A percentile compares a stretch with the other conserved stretches of the same genome.
Evolutionary conservation across 2,797 vertebrate genomes (phyloP).

Genomic region (Pseudochirops corinnae): DNA sequence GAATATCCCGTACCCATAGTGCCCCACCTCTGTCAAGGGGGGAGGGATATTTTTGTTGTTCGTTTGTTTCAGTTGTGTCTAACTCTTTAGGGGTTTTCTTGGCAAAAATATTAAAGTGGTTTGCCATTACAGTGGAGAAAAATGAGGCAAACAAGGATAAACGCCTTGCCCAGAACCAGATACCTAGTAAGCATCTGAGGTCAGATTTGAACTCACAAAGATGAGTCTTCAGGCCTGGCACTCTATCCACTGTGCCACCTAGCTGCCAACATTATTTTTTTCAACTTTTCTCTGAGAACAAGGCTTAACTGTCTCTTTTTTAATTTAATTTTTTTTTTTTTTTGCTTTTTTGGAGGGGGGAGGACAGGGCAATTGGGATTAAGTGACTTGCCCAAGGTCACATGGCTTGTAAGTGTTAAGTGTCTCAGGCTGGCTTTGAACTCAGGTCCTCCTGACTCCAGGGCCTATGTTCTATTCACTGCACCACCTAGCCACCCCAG

Average conservation of each 20-base stretch:
- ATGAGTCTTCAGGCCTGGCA: background rate
- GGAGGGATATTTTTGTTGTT: background rate
- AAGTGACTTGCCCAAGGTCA: too few species aligned
- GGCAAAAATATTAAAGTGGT: background rate
- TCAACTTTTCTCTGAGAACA: background rate
- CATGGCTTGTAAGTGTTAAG: too few species aligned
- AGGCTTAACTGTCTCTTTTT: background rate
- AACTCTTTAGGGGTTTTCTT: background rate
- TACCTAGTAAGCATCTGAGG: background rate
- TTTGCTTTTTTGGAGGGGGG: too few species aligned
- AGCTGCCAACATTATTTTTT: background rate
- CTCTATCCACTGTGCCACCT: background rate
- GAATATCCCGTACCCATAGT: background rate
- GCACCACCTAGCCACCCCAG: too few species aligned
- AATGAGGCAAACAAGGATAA: background rate
- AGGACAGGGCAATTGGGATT: too few species aligned
- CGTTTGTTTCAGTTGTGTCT: background rate
- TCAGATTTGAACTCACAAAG: background rate
- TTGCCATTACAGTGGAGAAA: background rate
- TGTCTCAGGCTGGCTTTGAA: too few species aligned
- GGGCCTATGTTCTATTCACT: too few species aligned
- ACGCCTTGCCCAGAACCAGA: background rate
- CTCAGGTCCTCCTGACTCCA: background rate
- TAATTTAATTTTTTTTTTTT: too few species aligned
- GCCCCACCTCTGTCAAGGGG: background rate